These are phyloP conservation scores for Chydorus sphaericus DNA, from an alignment of 2,888 invertebrate genomes.

Conservation along the genomic window DNA sequence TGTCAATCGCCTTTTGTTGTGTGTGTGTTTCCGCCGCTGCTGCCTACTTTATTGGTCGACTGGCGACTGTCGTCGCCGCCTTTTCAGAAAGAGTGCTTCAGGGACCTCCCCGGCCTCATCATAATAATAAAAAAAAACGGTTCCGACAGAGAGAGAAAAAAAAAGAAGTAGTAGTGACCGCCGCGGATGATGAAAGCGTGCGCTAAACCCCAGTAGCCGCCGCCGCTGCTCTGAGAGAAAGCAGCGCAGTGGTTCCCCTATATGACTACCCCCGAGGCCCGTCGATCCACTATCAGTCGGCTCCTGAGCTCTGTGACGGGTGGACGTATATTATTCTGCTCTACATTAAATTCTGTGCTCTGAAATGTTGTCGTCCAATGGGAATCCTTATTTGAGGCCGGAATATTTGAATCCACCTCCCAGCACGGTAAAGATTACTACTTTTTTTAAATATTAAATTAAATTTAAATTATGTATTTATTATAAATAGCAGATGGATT, in stretches of 20 bases:
- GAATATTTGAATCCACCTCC: slow-evolving; percentile 13
- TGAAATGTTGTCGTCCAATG: slow-evolving; percentile 9
- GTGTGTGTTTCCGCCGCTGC: too few species aligned
- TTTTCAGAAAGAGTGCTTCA: not conserved
- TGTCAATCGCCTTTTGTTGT: too few species aligned
- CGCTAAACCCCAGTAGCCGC: too few species aligned
- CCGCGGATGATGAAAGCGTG: not conserved
- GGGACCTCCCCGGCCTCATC: slow-evolving; percentile 2
- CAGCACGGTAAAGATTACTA: slow-evolving; percentile 6
- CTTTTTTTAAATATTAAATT: not conserved
- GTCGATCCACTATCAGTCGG: not conserved
- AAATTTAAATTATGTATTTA: not conserved
- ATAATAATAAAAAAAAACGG: not conserved
- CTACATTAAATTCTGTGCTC: not conserved
- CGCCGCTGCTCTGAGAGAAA: not conserved
- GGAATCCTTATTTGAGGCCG: slow-evolving; percentile 12
- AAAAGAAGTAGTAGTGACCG: not conserved
- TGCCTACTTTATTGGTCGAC: too few species aligned
- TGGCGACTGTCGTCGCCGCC: too few species aligned
- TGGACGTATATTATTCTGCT: not conserved
- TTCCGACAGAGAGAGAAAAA: not conserved
- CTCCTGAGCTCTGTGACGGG: not conserved
- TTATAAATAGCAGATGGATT: slow-evolving; percentile 57
- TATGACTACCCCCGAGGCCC: too few species aligned
- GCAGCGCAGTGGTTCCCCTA: not conserved